Evolutionary conservation across 2,113 vertebrate genomes (phyloP).

Genomic region (Taurulus bubalis): DNA sequence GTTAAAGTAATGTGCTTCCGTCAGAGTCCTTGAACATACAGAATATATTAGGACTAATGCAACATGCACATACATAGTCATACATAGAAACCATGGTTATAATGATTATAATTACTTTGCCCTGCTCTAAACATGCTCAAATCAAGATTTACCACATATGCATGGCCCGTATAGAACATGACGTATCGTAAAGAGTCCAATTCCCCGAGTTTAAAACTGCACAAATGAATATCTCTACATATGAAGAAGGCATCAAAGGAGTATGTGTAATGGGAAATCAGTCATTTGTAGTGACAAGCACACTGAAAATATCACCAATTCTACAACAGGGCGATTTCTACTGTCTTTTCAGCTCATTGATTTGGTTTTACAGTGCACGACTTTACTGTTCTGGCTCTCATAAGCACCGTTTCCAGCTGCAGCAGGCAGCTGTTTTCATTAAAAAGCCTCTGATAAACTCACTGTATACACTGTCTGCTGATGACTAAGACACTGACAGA

Average conservation of each 20-base stretch:
- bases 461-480: neutral
- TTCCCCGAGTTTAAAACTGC: neutral
- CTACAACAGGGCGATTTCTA: neutral
- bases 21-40: slow-evolving; percentile 6
- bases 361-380: neutral
- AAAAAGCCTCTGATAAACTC: neutral
- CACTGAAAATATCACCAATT: neutral
- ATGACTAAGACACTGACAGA: neutral
- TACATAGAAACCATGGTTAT: slow-evolving; percentile 13
- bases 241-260: neutral
- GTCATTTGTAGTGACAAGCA: neutral
- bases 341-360: neutral
- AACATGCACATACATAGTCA: neutral
- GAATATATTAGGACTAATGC: neutral
- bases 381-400: neutral
- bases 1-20: neutral
- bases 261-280: neutral
- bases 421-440: neutral
- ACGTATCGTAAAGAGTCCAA: neutral
- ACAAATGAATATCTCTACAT: neutral
- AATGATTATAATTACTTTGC: slow-evolving; percentile 9
- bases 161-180: neutral
- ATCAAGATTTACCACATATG: neutral
- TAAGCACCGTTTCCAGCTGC: neutral
- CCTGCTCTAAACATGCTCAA: neutral